Conservation (phyloP, 2,888 invertebrate species). For the Alitta virens region DNA sequence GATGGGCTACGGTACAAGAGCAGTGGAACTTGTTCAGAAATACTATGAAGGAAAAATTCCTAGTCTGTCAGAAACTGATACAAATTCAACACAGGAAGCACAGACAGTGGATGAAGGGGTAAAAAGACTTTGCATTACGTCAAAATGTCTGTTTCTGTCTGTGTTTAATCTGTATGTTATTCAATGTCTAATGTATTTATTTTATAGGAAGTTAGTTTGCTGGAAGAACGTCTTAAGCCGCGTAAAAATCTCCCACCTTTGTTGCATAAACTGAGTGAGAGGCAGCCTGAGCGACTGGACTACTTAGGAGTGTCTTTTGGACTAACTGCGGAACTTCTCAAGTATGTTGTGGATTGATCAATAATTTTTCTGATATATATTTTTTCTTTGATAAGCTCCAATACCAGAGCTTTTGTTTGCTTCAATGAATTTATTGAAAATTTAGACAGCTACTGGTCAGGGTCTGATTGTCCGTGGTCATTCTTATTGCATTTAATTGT, state of each 20-base stretch:
- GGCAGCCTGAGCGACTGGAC: slow-evolving; percentile 70
- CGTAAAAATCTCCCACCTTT: slow-evolving; percentile 82
- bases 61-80: slow-evolving; percentile 39
- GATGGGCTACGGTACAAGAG: slow-evolving; percentile 96
- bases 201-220: slow-evolving; percentile 60
- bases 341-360: slow-evolving; percentile 60
- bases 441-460: background rate
- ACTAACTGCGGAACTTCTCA: slow-evolving; percentile 80
- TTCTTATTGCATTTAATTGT: background rate
- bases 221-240: slow-evolving; percentile 74
- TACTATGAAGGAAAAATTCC: slow-evolving; percentile 78
- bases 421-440: background rate
- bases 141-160: background rate
- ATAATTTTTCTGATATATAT: too few relatives aligned
- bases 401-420: too few relatives aligned
- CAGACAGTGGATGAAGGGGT: slow-evolving; percentile 24
- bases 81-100: slow-evolving; percentile 15
- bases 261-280: slow-evolving; percentile 79
- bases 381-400: too few relatives aligned
- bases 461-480: background rate
- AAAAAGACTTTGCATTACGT: background rate
- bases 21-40: slow-evolving; percentile 77
- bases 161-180: too few relatives aligned
- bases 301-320: slow-evolving; percentile 95
- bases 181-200: too few relatives aligned